phyloP scores from a whole-genome alignment of 2,888 invertebrate genomes.

The Harpalus rubripes region DNA sequence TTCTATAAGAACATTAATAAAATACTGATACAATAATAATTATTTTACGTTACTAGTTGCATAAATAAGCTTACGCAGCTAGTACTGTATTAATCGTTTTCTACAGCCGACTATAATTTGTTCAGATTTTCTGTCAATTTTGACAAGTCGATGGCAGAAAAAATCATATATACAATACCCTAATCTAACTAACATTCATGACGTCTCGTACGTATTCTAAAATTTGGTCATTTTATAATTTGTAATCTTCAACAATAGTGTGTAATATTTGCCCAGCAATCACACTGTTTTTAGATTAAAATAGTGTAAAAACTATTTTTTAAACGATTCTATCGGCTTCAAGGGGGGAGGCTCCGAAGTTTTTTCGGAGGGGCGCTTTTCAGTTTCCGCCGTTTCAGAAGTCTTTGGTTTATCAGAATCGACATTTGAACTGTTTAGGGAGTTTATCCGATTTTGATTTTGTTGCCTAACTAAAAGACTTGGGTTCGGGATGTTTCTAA shows the following conservation, averaged over 20 bases:
- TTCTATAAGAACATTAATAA: constrained; percentile 48
- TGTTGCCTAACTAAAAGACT: constrained; percentile 81
- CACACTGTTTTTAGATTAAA: constrained; percentile 25
- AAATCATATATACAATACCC: constrained; percentile 25
- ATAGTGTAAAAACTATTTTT: constrained; percentile 54
- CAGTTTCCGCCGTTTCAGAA: constrained; percentile 45
- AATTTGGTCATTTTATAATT: constrained; percentile 49
- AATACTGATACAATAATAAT: constrained; percentile 29
- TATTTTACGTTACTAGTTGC: not conserved
- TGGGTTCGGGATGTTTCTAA: constrained; percentile 83
- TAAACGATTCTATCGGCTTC: constrained; percentile 57
- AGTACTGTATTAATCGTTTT: too few species aligned
- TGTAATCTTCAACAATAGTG: constrained; percentile 40
- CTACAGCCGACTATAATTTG: too few species aligned
- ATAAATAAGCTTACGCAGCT: not conserved
- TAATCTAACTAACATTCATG: constrained; percentile 22
- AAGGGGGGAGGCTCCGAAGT: constrained; percentile 58
- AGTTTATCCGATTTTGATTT: constrained; percentile 75
- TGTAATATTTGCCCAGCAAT: constrained; percentile 44
- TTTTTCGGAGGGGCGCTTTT: constrained; percentile 52
- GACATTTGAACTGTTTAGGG: constrained; percentile 65
- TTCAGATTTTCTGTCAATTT: too few species aligned
- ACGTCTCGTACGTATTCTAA: constrained; percentile 15
- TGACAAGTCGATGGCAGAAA: not conserved
- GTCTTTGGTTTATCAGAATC: constrained; percentile 12